Evolutionary conservation across 2,888 invertebrate species (phyloP).

Genomic region (Heliconius sara): DNA sequence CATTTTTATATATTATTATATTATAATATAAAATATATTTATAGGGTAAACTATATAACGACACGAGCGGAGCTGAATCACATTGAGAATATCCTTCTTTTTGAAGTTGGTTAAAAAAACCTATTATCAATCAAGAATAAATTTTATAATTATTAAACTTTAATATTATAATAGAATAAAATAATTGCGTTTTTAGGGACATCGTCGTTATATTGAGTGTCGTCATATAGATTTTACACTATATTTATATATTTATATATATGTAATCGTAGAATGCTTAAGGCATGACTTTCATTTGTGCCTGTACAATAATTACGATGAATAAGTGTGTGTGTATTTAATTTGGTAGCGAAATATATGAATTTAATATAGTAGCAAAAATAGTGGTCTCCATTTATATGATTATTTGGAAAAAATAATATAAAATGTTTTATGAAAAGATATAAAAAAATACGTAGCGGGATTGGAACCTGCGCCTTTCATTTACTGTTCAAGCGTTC

Average conservation of each 20-base stretch:
- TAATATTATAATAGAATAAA: no score
- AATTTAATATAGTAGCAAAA: not conserved
- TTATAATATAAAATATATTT: not conserved
- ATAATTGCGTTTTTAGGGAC: not conserved
- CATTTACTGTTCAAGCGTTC: no score
- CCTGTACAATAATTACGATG: slow-evolving; percentile 68
- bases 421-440: no score
- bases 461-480: no score
- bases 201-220: not conserved
- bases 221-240: not conserved
- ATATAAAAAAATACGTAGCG: no score
- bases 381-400: not conserved
- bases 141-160: no score
- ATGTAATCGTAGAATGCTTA: slow-evolving; percentile 69
- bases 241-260: slow-evolving; percentile 36
- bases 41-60: not conserved
- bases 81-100: no score
- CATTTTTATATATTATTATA: slow-evolving; percentile 51
- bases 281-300: slow-evolving; percentile 78
- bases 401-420: no score
- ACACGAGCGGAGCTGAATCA: not conserved
- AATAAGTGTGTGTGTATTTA: slow-evolving; percentile 61
- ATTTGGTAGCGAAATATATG: slow-evolving; percentile 62
- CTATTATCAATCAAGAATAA: no score
- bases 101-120: no score